phyloP scores from a whole-genome alignment of 2,797 vertebrate genomes.

The Macrochelys suwanniensis region DNA sequence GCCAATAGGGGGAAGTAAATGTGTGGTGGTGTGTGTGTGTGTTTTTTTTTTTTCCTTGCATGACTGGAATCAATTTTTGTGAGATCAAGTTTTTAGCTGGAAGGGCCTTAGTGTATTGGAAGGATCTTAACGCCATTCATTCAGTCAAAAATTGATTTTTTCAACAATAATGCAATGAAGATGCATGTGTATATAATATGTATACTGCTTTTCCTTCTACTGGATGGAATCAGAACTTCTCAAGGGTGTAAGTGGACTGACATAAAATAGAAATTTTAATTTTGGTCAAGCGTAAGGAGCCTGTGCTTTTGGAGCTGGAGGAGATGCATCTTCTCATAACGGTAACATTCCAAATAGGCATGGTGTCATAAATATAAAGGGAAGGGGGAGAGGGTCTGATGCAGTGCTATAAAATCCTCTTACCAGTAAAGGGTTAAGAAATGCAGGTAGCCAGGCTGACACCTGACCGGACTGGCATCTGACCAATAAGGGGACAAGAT shows the following conservation, averaged over 20 bases:
- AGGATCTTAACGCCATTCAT: neutral
- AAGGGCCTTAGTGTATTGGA: neutral
- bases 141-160: neutral
- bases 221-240: neutral
- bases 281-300: fast-evolving
- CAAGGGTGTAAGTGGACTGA: fast-evolving
- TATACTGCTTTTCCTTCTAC: conserved; percentile 60
- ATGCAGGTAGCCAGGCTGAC: too few relatives aligned
- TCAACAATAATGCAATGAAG: fast-evolving
- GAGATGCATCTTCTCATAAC: neutral
- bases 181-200: neutral
- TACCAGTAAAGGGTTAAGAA: too few relatives aligned
- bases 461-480: too few relatives aligned
- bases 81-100: neutral
- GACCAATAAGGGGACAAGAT: too few relatives aligned
- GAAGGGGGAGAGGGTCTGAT: too few relatives aligned
- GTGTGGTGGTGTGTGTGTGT: neutral
- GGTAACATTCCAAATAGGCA: neutral
- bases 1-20: neutral
- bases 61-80: neutral
- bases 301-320: neutral
- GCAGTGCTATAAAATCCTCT: too few relatives aligned
- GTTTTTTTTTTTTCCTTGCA: fast-evolving
- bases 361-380: too few relatives aligned
- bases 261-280: neutral